Evolutionary conservation across 2,797 vertebrate species (phyloP).

Genomic region (Pangasius larnaudii): DNA sequence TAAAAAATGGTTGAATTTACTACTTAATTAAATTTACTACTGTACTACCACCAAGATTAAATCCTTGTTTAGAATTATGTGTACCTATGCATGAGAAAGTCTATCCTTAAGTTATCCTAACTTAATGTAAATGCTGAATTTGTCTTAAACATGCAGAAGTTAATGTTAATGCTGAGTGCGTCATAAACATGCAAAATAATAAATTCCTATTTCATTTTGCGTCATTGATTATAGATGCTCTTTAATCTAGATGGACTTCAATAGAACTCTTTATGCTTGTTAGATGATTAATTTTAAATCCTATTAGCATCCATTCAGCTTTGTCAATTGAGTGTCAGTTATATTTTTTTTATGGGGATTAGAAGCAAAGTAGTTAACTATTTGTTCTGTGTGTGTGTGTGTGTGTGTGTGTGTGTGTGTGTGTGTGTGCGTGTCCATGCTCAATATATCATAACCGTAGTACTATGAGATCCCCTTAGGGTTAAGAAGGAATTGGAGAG

Average conservation of each 20-base stretch:
- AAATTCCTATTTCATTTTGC: background rate
- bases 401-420: background rate
- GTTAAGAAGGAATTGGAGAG: background rate
- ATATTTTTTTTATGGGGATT: background rate
- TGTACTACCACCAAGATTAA: background rate
- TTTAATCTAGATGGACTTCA: conserved; percentile 20
- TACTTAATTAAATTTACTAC: background rate
- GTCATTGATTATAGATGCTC: background rate
- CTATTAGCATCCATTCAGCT: background rate
- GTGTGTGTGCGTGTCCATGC: no score
- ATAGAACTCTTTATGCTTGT: background rate
- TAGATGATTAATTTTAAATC: conserved; percentile 3
- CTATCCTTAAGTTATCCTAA: background rate
- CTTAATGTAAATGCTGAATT: background rate
- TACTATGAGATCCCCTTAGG: background rate
- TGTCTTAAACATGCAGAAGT: background rate
- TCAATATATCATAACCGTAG: background rate
- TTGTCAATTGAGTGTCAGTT: background rate
- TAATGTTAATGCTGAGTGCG: background rate
- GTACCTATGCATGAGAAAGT: background rate
- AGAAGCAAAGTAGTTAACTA: background rate
- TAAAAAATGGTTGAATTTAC: background rate
- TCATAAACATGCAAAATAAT: background rate
- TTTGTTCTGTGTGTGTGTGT: background rate
- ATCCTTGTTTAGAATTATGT: background rate